Evolutionary conservation across 2,113 vertebrate species (phyloP).

Genomic region (Clinocottus analis): DNA sequence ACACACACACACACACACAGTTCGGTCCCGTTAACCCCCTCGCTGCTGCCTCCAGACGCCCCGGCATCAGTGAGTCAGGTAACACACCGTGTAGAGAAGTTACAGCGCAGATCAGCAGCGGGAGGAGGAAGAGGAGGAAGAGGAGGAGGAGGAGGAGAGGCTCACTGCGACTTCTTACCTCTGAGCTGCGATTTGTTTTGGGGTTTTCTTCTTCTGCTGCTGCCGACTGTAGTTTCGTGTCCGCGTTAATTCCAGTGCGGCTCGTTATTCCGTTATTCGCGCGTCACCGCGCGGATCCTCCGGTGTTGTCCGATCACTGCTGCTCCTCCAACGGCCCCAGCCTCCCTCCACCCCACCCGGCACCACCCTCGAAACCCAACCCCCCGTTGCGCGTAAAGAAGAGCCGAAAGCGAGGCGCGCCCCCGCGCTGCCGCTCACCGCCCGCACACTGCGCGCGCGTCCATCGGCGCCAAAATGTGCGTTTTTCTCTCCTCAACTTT

Average conservation of each 20-base stretch:
- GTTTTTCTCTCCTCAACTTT: slow-evolving; percentile 34
- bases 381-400: slow-evolving; percentile 6
- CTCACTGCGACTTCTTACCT: slow-evolving; percentile 60
- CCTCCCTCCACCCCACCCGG: too few species aligned
- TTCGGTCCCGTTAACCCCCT: neutral
- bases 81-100: too few species aligned
- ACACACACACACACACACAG: neutral
- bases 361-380: neutral
- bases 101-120: too few species aligned
- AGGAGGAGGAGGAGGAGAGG: too few species aligned
- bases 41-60: too few species aligned
- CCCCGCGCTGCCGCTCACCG: neutral
- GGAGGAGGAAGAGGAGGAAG: too few species aligned
- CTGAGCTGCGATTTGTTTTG: neutral
- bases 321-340: neutral
- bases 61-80: too few species aligned
- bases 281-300: neutral
- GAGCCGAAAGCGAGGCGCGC: slow-evolving; percentile 1
- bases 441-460: neutral
- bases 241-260: slow-evolving; percentile 40
- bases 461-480: neutral
- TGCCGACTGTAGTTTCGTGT: slow-evolving; percentile 30
- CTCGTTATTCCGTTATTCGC: slow-evolving; percentile 46
- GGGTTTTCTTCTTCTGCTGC: neutral
- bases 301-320: neutral